phyloP scores from a whole-genome alignment of 2,113 vertebrate genomes.

The Cheilinus undulatus region DNA sequence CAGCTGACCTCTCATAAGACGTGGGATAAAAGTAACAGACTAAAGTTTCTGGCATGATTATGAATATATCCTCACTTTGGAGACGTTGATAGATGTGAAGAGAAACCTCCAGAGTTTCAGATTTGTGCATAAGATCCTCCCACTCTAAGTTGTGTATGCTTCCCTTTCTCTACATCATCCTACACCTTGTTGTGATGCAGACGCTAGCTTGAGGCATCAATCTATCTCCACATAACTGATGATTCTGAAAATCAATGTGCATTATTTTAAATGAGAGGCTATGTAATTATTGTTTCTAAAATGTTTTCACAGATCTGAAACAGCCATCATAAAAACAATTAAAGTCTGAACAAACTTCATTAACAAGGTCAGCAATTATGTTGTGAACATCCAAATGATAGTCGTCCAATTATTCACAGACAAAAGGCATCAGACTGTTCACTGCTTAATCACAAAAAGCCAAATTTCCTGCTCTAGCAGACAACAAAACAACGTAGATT shows the following conservation, averaged over 20 bases:
- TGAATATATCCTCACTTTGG: slow-evolving; percentile 9
- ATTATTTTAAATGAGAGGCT: slow-evolving; percentile 28
- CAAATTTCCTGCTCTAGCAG: slow-evolving; percentile 34
- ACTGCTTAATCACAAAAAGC: slow-evolving; percentile 48
- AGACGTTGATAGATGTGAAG: slow-evolving; percentile 11
- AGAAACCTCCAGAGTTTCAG: neutral
- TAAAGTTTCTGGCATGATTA: slow-evolving; percentile 28
- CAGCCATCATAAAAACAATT: slow-evolving; percentile 27
- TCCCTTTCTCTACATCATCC: neutral
- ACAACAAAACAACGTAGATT: slow-evolving; percentile 57
- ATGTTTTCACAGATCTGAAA: slow-evolving; percentile 4
- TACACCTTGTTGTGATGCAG: slow-evolving; percentile 10
- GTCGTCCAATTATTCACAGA: slow-evolving; percentile 41
- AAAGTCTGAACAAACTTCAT: slow-evolving; percentile 3
- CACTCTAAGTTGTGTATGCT: slow-evolving; percentile 10
- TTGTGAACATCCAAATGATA: slow-evolving; percentile 29
- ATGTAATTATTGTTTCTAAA: neutral
- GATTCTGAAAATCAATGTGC: slow-evolving; percentile 24
- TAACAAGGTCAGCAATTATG: slow-evolving; percentile 45
- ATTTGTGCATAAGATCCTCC: slow-evolving; percentile 26
- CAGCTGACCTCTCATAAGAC: slow-evolving; percentile 2
- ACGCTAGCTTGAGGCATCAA: slow-evolving; percentile 11
- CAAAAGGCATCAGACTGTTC: slow-evolving; percentile 13
- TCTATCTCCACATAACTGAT: slow-evolving; percentile 35
- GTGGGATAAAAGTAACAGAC: neutral